These are phyloP conservation scores for Carassius carassius DNA, from an alignment of 2,113 vertebrate genomes.

Conservation along the genomic window DNA sequence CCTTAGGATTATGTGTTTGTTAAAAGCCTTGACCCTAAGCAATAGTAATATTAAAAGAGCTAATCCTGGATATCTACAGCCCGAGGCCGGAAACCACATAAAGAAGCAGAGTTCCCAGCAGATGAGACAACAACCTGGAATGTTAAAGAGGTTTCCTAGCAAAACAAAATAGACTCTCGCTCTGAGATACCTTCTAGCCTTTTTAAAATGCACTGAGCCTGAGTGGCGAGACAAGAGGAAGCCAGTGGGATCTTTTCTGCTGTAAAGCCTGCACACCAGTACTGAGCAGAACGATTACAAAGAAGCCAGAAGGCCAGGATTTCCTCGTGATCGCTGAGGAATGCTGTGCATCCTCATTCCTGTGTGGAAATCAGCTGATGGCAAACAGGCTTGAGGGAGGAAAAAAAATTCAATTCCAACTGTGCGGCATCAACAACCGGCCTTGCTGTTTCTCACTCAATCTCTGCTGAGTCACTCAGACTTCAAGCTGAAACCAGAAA, in stretches of 20 bases:
- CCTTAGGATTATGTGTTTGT: not conserved
- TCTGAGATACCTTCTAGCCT: not conserved
- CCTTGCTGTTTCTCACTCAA: not conserved
- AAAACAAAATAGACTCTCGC: not conserved
- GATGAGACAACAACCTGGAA: slow-evolving; percentile 21
- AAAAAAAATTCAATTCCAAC: not conserved
- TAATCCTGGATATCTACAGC: not conserved
- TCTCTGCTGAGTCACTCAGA: slow-evolving; percentile 35
- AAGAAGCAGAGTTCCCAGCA: not conserved
- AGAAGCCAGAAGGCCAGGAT: slow-evolving; percentile 52
- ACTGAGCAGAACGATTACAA: slow-evolving; percentile 44
- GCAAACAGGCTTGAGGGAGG: not conserved
- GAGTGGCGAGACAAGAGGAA: slow-evolving; percentile 24
- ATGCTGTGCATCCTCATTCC: slow-evolving; percentile 38
- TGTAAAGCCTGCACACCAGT: slow-evolving; percentile 18
- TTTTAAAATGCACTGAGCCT: slow-evolving; percentile 19
- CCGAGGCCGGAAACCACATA: slow-evolving; percentile 16
- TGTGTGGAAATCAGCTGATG: slow-evolving; percentile 51
- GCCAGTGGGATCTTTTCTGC: slow-evolving; percentile 35
- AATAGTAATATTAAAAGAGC: not conserved
- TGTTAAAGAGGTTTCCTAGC: slow-evolving; percentile 5
- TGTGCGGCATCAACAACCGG: not conserved
- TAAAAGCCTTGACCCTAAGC: not conserved
- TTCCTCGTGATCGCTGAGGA: slow-evolving; percentile 50
- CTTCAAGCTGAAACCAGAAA: not conserved